Conservation (phyloP, 2,113 vertebrate genomes). For the Cryptotis parvus region DNA sequence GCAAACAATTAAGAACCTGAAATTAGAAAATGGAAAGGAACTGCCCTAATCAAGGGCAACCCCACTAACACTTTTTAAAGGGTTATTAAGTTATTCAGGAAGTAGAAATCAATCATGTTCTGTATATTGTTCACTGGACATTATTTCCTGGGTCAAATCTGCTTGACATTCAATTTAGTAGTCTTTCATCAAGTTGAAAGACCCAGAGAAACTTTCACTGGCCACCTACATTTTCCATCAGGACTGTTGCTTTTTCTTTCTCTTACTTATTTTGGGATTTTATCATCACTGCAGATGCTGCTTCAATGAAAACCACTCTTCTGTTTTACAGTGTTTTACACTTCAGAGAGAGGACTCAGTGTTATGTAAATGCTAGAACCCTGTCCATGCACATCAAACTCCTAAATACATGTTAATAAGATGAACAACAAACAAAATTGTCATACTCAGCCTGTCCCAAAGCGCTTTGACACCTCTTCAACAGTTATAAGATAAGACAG, state of each 20-base stretch:
- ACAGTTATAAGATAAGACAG: constrained; percentile 26
- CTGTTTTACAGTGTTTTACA: background rate
- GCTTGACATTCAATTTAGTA: constrained; percentile 60
- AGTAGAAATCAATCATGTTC: constrained; percentile 65
- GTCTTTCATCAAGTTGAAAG: constrained; percentile 68
- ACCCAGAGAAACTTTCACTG: constrained; percentile 62
- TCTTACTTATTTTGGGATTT: constrained; percentile 12
- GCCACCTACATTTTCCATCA: constrained; percentile 50
- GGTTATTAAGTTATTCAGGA: constrained; percentile 69
- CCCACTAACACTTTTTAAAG: constrained; percentile 46
- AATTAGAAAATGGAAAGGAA: constrained; percentile 70
- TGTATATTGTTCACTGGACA: constrained; percentile 58
- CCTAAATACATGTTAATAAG: background rate
- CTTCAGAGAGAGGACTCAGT: background rate
- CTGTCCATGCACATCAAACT: background rate
- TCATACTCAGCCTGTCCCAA: background rate
- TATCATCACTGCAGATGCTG: background rate
- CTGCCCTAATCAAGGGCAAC: constrained; percentile 54
- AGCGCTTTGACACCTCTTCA: constrained; percentile 3
- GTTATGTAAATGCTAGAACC: background rate
- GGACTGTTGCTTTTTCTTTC: background rate
- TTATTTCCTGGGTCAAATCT: constrained; percentile 72
- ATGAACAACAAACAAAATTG: background rate
- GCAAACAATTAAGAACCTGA: constrained; percentile 18
- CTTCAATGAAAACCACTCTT: background rate